A percentile compares a stretch with the other conserved stretches of the same genome.
Evolutionary conservation across 2,113 vertebrate genomes (phyloP).

Genomic region (Anoplopoma fimbria): DNA sequence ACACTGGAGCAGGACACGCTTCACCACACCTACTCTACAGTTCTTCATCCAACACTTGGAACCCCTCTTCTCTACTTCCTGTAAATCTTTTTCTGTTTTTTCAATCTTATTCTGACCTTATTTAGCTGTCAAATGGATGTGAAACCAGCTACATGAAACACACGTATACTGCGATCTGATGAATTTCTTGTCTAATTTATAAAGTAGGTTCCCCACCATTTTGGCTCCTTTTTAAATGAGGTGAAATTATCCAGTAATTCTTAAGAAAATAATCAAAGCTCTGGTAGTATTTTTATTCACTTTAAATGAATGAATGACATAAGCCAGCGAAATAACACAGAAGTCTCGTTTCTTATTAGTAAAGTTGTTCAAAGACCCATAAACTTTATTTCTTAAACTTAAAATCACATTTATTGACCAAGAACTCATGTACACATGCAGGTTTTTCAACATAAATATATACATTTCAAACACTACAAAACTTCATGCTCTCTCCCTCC

Average conservation of each 20-base stretch:
- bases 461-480: slow-evolving; percentile 6
- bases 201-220: not conserved
- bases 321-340: not conserved
- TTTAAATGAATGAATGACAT: not conserved
- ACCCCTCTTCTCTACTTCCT: not conserved
- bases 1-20: slow-evolving; percentile 36
- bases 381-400: slow-evolving; percentile 2
- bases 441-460: slow-evolving; percentile 7
- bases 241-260: too few species aligned
- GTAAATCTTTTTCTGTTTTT: too few species aligned
- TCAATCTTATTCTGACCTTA: not conserved
- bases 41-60: slow-evolving; percentile 13
- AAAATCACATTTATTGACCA: too few species aligned
- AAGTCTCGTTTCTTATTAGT: not conserved
- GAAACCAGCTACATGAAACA: not conserved
- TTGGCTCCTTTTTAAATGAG: not conserved
- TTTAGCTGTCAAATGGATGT: not conserved
- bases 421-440: not conserved
- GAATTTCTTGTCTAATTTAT: not conserved
- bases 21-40: slow-evolving; percentile 21
- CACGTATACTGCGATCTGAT: not conserved
- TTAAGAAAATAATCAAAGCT: too few species aligned
- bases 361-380: not conserved
- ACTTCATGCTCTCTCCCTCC: slow-evolving; percentile 17
- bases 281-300: not conserved